Base-by-base conservation (phyloP, 2,113 vertebrate species). In the Phaetusa simplex region DNA sequence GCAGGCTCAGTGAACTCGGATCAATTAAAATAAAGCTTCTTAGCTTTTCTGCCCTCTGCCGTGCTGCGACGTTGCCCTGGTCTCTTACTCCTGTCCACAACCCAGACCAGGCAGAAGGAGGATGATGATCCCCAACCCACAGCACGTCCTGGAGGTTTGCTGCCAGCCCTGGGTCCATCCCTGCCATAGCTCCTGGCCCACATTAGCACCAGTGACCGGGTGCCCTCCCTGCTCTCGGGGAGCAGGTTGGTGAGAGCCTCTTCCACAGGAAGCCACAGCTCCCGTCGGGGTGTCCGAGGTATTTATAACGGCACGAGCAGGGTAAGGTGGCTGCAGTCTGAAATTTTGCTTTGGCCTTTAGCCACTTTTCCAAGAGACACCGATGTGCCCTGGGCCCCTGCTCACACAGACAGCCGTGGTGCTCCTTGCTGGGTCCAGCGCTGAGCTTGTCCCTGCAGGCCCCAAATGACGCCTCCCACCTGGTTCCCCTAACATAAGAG, bases 21-120 rank as follows among this genome's bases (percentile, higher is more conserved):
- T 97, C 92, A 94, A 90, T 96, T 95, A 94, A 95, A 96, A 87
- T 69, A 91, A 96, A 97, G 85, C 93, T 91, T 47, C 92, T 96
- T 90, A 90, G 62, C 78, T 80, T 80, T 66, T 72, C 86, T 93
- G 58, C 53, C 45, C 62, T 92, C 61, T 36, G 88, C 74, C 91
- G 91, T 77, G 78, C 82, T 66, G 66, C 43, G 42, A 15, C 0
- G 1, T 67, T 91, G 43, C 40, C 45, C 58, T 0, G 0, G n/a
- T 80, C 38, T 85, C 36, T 40, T 47, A 34, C 55, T 95, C 42
- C 43, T 67, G 53, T 45, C 42, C 26, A 12, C 18, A 26, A 14
- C 56, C 27, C 11, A 71, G 50, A 74, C 15, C 14, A 53, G 19
- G 47, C 45, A 85, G 58, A 85, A 47, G 0, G 17, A 52, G 34